Conservation (phyloP, 2,113 vertebrate species). For the Chunga burmeisteri region DNA sequence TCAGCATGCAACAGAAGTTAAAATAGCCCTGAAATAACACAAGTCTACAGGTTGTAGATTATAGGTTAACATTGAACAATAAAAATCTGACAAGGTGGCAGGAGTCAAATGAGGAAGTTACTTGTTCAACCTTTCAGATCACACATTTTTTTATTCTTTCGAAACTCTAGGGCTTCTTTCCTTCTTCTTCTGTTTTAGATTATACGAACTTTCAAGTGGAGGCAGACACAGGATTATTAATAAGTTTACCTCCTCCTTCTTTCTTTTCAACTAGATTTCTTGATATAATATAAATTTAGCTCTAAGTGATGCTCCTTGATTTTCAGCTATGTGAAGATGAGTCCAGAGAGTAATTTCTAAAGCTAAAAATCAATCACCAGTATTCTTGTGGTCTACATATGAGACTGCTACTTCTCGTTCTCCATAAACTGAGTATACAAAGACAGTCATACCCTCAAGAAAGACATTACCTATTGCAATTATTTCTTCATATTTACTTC, state of each 20-base stretch:
- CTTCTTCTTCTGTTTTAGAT: background rate
- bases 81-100: background rate
- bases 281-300: background rate
- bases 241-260: background rate
- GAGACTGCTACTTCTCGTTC: background rate
- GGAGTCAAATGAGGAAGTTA: background rate
- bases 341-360: background rate
- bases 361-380: background rate
- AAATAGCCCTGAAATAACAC: background rate
- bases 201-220: background rate
- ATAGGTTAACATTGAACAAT: background rate
- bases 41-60: background rate
- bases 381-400: background rate
- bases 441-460: background rate
- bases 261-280: background rate
- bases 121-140: background rate
- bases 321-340: background rate
- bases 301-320: background rate
- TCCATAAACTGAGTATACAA: background rate
- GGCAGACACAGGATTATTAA: background rate
- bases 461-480: background rate
- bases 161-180: background rate
- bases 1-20: background rate
- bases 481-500: background rate
- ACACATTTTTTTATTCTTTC: background rate